Evolutionary conservation across 2,797 vertebrate species (phyloP).

Genomic region (Manis pentadactyla): DNA sequence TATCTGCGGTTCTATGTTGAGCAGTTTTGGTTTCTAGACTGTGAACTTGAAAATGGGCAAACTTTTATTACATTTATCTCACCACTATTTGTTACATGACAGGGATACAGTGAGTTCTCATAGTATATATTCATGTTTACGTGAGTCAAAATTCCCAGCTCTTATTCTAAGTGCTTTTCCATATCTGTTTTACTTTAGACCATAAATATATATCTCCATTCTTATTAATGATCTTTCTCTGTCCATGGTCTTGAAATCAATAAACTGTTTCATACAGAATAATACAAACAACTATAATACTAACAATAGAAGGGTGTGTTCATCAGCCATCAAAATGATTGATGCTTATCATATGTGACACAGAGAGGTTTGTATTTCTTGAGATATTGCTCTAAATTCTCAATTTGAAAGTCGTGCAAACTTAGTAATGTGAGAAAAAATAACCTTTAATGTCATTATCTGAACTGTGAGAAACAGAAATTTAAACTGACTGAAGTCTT

Average conservation of each 20-base stretch:
- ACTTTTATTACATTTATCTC: not conserved
- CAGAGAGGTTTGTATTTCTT: not conserved
- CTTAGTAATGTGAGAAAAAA: not conserved
- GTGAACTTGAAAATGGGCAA: not conserved
- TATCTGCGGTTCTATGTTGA: not conserved
- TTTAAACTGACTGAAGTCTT: not conserved
- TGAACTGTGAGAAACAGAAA: not conserved
- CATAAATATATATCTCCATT: not conserved
- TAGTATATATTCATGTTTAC: not conserved
- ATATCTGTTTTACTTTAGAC: not conserved
- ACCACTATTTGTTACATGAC: not conserved
- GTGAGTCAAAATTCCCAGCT: not conserved
- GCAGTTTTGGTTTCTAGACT: not conserved
- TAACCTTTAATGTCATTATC: not conserved
- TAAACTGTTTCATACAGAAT: not conserved
- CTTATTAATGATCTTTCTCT: not conserved
- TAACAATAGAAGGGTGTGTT: not conserved
- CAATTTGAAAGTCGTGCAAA: not conserved
- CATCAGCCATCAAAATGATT: not conserved
- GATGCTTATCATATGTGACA: not conserved
- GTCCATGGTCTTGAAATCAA: not conserved
- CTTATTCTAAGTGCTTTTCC: not conserved
- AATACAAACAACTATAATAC: not conserved
- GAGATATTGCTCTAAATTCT: not conserved
- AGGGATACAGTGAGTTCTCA: not conserved